These are phyloP conservation scores for Atherinomorus stipes DNA, from an alignment of 2,113 vertebrate genomes.

Conservation along the genomic window DNA sequence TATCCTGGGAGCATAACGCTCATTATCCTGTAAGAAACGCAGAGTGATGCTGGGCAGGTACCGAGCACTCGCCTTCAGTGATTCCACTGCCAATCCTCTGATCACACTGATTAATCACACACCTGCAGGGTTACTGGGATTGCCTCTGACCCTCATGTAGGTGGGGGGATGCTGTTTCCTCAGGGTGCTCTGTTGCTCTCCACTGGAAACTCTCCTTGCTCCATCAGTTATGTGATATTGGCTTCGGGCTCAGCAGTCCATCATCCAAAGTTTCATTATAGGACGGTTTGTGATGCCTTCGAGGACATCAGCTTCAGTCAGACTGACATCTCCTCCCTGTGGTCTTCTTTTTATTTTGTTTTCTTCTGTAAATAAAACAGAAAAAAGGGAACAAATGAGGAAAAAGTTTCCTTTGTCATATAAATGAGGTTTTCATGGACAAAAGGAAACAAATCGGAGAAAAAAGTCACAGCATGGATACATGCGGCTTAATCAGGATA, in stretches of 20 bases:
- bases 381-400: not conserved
- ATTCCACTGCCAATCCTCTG: constrained; percentile 2
- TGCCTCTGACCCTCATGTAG: constrained; percentile 36
- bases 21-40: constrained; percentile 22
- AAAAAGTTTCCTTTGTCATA: no score
- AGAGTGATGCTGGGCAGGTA: constrained; percentile 10
- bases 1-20: not conserved
- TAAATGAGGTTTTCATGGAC: no score
- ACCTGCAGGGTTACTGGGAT: constrained; percentile 19
- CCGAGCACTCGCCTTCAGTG: not conserved
- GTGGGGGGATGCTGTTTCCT: constrained; percentile 17
- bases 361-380: not conserved
- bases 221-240: constrained; percentile 7
- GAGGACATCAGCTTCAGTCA: constrained; percentile 19
- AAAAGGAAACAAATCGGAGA: not conserved
- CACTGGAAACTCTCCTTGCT: constrained; percentile 9
- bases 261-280: constrained; percentile 58
- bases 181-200: not conserved
- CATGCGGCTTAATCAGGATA: no score
- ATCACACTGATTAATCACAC: constrained; percentile 49
- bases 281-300: constrained; percentile 4
- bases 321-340: not conserved
- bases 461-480: not conserved
- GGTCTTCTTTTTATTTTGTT: constrained; percentile 1
- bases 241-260: constrained; percentile 41